phyloP scores from a whole-genome alignment of 2,888 invertebrate species.

The Neria commutata region DNA sequence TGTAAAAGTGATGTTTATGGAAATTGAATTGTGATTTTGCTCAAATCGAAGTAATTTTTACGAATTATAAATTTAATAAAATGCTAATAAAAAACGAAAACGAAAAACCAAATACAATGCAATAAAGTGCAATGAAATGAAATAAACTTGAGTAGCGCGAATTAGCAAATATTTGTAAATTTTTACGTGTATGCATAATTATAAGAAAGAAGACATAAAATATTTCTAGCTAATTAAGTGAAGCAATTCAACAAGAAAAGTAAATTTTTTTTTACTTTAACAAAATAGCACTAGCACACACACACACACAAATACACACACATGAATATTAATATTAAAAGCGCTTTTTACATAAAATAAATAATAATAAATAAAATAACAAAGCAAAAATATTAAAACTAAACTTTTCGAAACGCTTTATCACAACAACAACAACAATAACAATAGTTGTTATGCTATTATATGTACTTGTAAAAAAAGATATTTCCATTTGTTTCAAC shows the following conservation, averaged over 20 bases:
- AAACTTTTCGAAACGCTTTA: neutral
- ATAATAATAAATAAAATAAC: neutral
- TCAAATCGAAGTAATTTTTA: neutral
- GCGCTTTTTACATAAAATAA: neutral
- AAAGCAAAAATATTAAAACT: neutral
- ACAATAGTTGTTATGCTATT: too few relatives aligned
- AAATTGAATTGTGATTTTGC: constrained; percentile 18
- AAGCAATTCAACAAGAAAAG: too few relatives aligned
- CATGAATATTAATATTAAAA: neutral
- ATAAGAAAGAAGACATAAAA: neutral
- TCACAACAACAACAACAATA: neutral
- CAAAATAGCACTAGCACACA: neutral
- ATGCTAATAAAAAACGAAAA: constrained; percentile 2
- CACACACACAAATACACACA: constrained; percentile 7
- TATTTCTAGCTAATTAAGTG: neutral
- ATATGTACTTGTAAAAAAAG: neutral
- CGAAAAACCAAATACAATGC: too few relatives aligned
- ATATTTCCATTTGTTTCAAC: neutral
- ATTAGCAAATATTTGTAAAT: neutral
- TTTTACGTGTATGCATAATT: neutral
- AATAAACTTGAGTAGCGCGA: too few relatives aligned
- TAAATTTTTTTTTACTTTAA: neutral
- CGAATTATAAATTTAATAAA: neutral
- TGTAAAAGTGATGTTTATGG: constrained; percentile 13
- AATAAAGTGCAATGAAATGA: too few relatives aligned